Base-by-base conservation (phyloP, 1,140 invertebrate genomes). In the Mizuhopecten yessoensis region DNA sequence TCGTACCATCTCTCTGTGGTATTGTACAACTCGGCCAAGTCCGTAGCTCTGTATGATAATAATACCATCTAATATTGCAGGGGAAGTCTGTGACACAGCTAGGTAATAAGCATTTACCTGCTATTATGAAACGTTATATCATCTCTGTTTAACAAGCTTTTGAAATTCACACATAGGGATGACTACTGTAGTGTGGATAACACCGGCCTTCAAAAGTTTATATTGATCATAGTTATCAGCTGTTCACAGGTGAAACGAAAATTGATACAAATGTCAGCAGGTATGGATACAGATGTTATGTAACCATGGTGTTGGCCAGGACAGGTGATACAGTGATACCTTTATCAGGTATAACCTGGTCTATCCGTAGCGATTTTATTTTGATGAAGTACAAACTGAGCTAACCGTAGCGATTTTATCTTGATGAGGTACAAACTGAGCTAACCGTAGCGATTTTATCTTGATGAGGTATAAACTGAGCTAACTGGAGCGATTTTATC, bases 91-190 rank as follows among this genome's bases (percentile, higher is more conserved):
- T 13, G 9, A 45, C 42, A 45, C 42, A 13, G 42, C 0, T 75
- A 75, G 9, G 29, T 75, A 3, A 75, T 75, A n/a, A n/a, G 23
- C 57, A 5, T 29, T 75, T 5, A n/a, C n/a, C n/a, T n/a, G n/a
- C n/a, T 75, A 17, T 75, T 75, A 75, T n/a, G 57, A 75, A 75
- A 75, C n/a, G 29, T 75, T 75, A 75, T 29, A 75, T 75, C 57
- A 75, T 75, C 57, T 75, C 29, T 75, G 3, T 75, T 75, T n/a
- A 75, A 75, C 17, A 17, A 49, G 45, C 45, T 49, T 49, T 49
- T 49, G 20, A 49, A 49, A 75, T 75, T 75, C 57, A 75, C 57
- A 75, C 57, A 75, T 29, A n/a, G n/a, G n/a, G 57, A 29, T 75
- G 57, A n/a, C 17, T 75, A 5, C 17, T 29, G 23, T 5, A 75